These are phyloP conservation scores for Rhodophaea formosa DNA, from an alignment of 2,888 invertebrate genomes.

Conservation along the genomic window DNA sequence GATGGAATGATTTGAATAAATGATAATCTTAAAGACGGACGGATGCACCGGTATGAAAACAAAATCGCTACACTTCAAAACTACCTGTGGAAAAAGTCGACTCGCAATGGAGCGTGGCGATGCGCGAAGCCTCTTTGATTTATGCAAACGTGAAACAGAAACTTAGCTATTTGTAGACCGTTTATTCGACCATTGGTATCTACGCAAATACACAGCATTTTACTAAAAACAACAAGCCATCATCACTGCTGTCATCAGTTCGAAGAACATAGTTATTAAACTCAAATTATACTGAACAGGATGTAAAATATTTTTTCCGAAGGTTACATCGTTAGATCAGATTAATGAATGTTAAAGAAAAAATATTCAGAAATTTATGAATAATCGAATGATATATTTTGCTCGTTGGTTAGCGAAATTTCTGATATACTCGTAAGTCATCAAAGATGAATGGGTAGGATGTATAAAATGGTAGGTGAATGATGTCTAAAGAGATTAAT, in stretches of 20 bases:
- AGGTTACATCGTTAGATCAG: not conserved
- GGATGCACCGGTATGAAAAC: not conserved
- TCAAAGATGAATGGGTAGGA: too few relatives aligned
- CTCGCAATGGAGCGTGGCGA: not conserved
- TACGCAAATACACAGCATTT: not conserved
- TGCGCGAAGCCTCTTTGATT: not conserved
- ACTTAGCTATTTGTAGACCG: not conserved
- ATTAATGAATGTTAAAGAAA: not conserved
- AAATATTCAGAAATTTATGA: not conserved
- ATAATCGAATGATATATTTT: too few relatives aligned
- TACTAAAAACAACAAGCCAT: not conserved
- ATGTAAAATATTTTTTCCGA: not conserved
- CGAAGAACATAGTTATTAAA: not conserved
- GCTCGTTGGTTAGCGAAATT: too few relatives aligned
- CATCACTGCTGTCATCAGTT: not conserved
- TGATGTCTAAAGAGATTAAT: too few relatives aligned
- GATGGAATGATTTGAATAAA: too few relatives aligned
- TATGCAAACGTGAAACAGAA: conserved; percentile 1
- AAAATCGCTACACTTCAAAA: not conserved
- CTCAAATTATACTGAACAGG: not conserved
- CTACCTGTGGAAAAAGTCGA: not conserved
- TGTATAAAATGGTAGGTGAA: too few relatives aligned
- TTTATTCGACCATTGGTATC: not conserved
- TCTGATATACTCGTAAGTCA: too few relatives aligned
- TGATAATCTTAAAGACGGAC: too few relatives aligned